Evolutionary conservation across 2,113 vertebrate genomes (phyloP).

Genomic region (Leptobrachium ailaonicum): DNA sequence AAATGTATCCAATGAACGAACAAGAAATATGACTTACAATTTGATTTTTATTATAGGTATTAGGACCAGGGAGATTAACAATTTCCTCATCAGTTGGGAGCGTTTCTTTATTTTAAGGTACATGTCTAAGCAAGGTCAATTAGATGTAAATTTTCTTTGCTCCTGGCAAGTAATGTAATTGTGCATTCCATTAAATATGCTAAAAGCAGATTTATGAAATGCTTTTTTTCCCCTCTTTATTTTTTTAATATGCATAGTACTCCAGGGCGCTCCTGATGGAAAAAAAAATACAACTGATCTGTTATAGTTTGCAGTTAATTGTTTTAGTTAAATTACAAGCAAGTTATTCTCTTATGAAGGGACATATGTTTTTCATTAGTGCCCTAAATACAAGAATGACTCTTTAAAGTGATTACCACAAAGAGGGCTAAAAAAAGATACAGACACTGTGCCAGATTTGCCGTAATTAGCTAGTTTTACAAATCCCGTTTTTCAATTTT

Average conservation of each 20-base stretch:
- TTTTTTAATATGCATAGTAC: conserved; percentile 25
- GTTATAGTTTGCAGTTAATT: conserved; percentile 52
- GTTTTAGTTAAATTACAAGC: conserved; percentile 63
- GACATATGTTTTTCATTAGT: conserved; percentile 49
- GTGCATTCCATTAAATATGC: conserved; percentile 53
- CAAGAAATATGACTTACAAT: not conserved
- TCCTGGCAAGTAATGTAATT: conserved; percentile 49
- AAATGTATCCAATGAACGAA: no score
- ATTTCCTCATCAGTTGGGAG: conserved; percentile 55
- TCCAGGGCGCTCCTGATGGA: conserved; percentile 19
- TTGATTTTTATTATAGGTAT: not conserved
- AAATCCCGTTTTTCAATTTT: conserved; percentile 29
- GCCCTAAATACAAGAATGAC: conserved; percentile 35
- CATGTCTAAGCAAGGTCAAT: conserved; percentile 52
- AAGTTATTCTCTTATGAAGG: conserved; percentile 45
- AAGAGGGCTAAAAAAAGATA: conserved; percentile 42
- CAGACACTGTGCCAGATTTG: conserved; percentile 47
- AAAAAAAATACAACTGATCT: conserved; percentile 41
- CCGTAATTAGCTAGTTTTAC: conserved; percentile 51
- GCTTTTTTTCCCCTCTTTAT: not conserved
- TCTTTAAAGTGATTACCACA: conserved; percentile 39
- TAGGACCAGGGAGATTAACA: conserved; percentile 48
- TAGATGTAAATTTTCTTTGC: conserved; percentile 50
- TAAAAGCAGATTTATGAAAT: conserved; percentile 50
- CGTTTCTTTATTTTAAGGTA: conserved; percentile 64